Base-by-base conservation (phyloP, 2,888 invertebrate species). In the Harpagoxenus sublaevis region DNA sequence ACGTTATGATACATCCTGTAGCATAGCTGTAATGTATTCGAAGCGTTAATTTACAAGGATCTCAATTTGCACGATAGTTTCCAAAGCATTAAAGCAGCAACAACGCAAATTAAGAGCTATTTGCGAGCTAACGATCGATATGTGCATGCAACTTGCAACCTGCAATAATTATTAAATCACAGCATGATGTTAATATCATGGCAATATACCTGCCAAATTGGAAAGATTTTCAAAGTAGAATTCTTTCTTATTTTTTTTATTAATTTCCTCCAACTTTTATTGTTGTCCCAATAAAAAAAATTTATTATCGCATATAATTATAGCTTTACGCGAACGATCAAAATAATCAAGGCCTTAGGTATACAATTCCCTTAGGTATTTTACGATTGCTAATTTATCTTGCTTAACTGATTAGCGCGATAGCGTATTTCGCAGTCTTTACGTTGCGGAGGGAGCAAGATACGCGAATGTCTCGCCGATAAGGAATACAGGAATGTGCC, bases 401-500 rank as follows among this genome's bases (percentile, higher is more conserved):
- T 23, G 39, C 74, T 77, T 77, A 60, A 73, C 55, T 51, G 55
- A 73, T 75, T 35, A 48, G 62, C 74, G 71, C 31, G 51, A 70
- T 45, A n/a, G 39, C 42, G 23, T 42, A 63, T 55, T 77, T 82
- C 53, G 53, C 51, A 31, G 2, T 51, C 75, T 53, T 82, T 42
- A 63, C 18, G 48, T 75, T 18, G 23, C 31, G 31, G 35, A n/a
- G 1, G 23, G 62, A 42, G 15, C 48, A 53, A 79, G 75, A 68
- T 74, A 74, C 45, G 75, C 18, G 45, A 48, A 48, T 45, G 28
- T 39, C 2, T 55, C 12, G 31, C 57, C 68, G 84, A 84, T 84
- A 74, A 84, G 85, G 83, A 84, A 68, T 60, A 57, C 79, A 45
- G 35, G 57, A 79, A 79, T 60, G 57, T 23, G 23, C 23, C 45